A percentile compares a stretch with the other conserved stretches of the same genome.
Evolutionary conservation across 1,140 invertebrate species (phyloP).

Genomic region (Brevipalpus yothersi): DNA sequence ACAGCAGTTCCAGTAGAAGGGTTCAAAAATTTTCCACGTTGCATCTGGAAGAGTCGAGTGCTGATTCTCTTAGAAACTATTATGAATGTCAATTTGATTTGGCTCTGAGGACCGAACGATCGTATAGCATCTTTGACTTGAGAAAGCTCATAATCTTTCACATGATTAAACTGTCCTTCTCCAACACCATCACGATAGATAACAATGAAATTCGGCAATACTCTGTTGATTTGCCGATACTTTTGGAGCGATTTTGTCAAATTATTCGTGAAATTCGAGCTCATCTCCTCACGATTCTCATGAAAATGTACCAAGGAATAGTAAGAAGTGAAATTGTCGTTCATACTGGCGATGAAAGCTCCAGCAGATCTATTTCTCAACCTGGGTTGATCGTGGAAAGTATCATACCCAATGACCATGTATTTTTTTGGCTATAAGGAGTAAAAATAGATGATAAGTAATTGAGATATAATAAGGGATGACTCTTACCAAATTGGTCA

Average conservation of each 20-base stretch:
- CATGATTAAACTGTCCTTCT: constrained; percentile 23
- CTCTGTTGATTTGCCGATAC: constrained; percentile 18
- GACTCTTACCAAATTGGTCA: constrained; percentile 26
- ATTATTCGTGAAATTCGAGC: constrained; percentile 20
- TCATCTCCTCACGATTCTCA: constrained; percentile 20
- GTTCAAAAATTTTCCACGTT: constrained; percentile 27
- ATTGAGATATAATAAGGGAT: too few relatives aligned
- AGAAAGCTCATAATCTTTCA: constrained; percentile 19
- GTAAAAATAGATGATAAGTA: background rate
- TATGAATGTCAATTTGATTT: constrained; percentile 6
- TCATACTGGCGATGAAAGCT: constrained; percentile 24
- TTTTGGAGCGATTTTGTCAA: constrained; percentile 18
- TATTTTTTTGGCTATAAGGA: constrained; percentile 15
- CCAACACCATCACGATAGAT: constrained; percentile 26
- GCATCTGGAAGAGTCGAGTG: constrained; percentile 21
- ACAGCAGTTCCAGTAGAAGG: constrained; percentile 60
- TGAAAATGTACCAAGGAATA: constrained; percentile 26
- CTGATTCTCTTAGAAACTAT: constrained; percentile 32
- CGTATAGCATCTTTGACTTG: constrained; percentile 7
- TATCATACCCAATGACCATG: constrained; percentile 28
- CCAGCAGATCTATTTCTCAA: constrained; percentile 17
- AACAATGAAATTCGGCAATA: constrained; percentile 20
- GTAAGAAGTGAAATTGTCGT: constrained; percentile 41
- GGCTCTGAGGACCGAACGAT: background rate
- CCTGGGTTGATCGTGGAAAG: constrained; percentile 23